Conservation (phyloP, 2,888 invertebrate species). For the Phragmatobia fuliginosa region DNA sequence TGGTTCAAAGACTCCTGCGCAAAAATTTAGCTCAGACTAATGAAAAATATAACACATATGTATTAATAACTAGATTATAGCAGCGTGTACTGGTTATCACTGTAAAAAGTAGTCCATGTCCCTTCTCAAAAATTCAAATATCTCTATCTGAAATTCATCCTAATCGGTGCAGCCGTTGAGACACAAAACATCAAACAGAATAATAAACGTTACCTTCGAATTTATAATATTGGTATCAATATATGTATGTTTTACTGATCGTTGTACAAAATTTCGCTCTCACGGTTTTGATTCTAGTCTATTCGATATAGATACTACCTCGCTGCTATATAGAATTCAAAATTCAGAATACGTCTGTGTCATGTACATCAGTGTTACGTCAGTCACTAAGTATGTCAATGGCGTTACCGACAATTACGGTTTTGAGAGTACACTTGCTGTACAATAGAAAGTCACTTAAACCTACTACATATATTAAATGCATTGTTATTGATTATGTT, state of each 20-base stretch:
- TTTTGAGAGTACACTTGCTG: conserved; percentile 31
- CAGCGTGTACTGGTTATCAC: no score
- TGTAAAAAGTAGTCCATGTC: no score
- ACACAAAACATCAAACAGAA: no score
- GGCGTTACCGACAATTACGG: conserved; percentile 55
- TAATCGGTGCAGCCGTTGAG: no score
- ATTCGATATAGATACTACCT: neutral
- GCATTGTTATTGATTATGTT: neutral
- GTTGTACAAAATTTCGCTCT: neutral
- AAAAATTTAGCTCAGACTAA: neutral
- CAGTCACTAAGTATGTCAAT: conserved; percentile 72
- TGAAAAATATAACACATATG: neutral
- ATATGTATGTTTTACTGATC: no score
- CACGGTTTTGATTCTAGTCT: neutral
- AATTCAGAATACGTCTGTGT: conserved; percentile 20
- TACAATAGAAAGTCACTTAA: conserved; percentile 55
- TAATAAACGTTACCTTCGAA: no score
- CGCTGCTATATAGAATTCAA: no score
- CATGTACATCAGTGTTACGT: conserved; percentile 54
- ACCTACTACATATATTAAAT: neutral
- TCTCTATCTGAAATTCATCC: no score
- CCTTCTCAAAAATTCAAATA: no score
- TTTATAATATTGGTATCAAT: no score
- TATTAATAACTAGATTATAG: neutral
- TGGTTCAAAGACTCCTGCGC: neutral